Evolutionary conservation across 2,888 invertebrate species (phyloP), one percentile per base, ranked within the genome.

Genomic region (Athalia rosae): DNA sequence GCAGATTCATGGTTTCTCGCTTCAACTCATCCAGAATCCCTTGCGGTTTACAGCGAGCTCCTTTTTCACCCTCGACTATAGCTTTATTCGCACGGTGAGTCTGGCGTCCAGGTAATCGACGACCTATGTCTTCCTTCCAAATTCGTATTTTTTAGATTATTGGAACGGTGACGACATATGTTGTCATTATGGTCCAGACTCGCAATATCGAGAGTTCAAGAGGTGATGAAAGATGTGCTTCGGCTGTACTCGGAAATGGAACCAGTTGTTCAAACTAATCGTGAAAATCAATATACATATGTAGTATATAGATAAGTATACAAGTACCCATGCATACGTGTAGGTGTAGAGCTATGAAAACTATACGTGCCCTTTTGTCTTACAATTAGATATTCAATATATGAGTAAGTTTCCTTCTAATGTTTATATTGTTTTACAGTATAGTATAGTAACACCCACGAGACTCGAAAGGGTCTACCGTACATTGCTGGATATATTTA

Each of bases 111-210:
- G 4, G n/a, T 53, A 9, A n/a, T 53, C 53, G 53, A n/a, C 8
- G 53, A 53, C 9, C n/a, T 4, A 53, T n/a, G 28, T 62, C 4
- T 43, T 43, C 28, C 7, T 11, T 50, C 1, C 8, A 9, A 9
- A 50, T 9, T 50, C 11, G n/a, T 78, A 11, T 11, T 9, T 63
- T 78, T 48, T 59, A 87, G 87, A 82, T 84, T 15, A 79, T 85
- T 41, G 82, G 82, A 45, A 82, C 85, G 4, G 82, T 87, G 76
- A 83, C 83, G 41, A 87, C 87, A 0, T 86, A 87, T 64, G 82
- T 87, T 47, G 83, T 87, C n/a, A 86, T 87, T 67, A 78, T 87
- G 15, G 85, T 87, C 28, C 86, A 87, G 81, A 5, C 63, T 47
- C 63, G 45, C 11, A 15, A 3, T 47, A 45, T 58, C 6, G 3